Percentiles rank a stretch among this genome's conserved stretches.
These are phyloP conservation scores for Nesometra sesokonis DNA, from an alignment of 35 echinoderm and acorn worm species.

Conservation along the genomic window DNA sequence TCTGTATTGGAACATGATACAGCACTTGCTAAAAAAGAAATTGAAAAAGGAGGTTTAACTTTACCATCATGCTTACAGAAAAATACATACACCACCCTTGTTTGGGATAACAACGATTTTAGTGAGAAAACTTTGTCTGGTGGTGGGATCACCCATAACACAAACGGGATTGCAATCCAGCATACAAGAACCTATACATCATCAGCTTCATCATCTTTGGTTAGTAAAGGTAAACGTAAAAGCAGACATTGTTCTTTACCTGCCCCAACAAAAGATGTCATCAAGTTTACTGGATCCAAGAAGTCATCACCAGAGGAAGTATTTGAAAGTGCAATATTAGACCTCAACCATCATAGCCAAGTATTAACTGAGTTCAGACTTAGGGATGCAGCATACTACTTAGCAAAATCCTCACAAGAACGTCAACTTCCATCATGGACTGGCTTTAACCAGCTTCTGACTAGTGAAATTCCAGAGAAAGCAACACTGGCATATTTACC, in stretches of 20 bases:
- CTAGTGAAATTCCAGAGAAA: background rate
- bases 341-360: background rate
- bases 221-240: background rate
- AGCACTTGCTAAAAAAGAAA: conserved; percentile 34
- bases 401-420: too few species aligned
- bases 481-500: conserved; percentile 42
- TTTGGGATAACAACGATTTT: conserved; percentile 76
- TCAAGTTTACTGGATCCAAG: conserved; percentile 19
- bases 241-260: conserved; percentile 15
- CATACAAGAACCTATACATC: background rate
- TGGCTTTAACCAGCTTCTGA: conserved; percentile 27
- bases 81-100: conserved; percentile 34
- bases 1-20: conserved; percentile 52
- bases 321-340: background rate
- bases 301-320: background rate
- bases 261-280: background rate
- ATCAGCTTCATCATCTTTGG: background rate
- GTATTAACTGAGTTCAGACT: background rate
- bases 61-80: conserved; percentile 20
- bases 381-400: background rate
- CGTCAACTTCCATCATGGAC: conserved; percentile 37
- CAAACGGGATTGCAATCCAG: conserved; percentile 48
- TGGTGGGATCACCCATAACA: conserved; percentile 37
- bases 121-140: conserved; percentile 50
- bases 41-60: background rate